Evolutionary conservation across 2,888 invertebrate genomes (phyloP).

Genomic region (Hemicrepidius hirtus): DNA sequence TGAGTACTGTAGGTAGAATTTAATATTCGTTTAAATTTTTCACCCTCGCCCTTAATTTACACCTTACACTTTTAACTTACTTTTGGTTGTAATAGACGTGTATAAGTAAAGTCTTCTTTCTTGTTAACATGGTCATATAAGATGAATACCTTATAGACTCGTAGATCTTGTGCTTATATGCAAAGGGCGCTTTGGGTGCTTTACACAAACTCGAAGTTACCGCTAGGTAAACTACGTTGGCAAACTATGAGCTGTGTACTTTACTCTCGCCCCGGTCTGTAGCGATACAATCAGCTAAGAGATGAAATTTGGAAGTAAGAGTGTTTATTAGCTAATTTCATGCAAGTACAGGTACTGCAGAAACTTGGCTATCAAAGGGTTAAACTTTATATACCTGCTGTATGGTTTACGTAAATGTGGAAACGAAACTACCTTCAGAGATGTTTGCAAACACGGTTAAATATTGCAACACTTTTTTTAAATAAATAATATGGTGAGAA

Average conservation of each 20-base stretch:
- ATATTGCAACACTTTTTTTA: too few relatives aligned
- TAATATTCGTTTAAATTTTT: too few relatives aligned
- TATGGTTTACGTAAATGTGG: neutral
- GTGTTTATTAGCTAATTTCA: constrained; percentile 65
- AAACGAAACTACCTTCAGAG: too few relatives aligned
- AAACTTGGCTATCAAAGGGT: constrained; percentile 40
- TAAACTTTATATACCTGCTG: constrained; percentile 30
- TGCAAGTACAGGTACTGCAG: constrained; percentile 46
- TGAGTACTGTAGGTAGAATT: too few relatives aligned
- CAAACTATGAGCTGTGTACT: constrained; percentile 65
- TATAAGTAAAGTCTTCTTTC: constrained; percentile 19
- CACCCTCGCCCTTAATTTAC: neutral
- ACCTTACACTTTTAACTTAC: neutral
- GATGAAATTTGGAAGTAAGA: constrained; percentile 66
- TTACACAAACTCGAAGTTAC: constrained; percentile 66
- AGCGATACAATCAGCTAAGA: constrained; percentile 68
- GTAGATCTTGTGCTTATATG: constrained; percentile 64
- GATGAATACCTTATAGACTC: constrained; percentile 63
- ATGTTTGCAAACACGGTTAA: too few relatives aligned
- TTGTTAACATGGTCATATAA: constrained; percentile 37
- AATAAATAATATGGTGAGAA: too few relatives aligned
- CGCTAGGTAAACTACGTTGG: constrained; percentile 66
- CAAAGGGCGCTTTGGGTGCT: constrained; percentile 65
- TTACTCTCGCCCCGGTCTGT: constrained; percentile 63
- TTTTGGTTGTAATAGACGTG: neutral